Base-by-base conservation (phyloP, 2,113 vertebrate genomes). In the Ivindomyrus marchei region DNA sequence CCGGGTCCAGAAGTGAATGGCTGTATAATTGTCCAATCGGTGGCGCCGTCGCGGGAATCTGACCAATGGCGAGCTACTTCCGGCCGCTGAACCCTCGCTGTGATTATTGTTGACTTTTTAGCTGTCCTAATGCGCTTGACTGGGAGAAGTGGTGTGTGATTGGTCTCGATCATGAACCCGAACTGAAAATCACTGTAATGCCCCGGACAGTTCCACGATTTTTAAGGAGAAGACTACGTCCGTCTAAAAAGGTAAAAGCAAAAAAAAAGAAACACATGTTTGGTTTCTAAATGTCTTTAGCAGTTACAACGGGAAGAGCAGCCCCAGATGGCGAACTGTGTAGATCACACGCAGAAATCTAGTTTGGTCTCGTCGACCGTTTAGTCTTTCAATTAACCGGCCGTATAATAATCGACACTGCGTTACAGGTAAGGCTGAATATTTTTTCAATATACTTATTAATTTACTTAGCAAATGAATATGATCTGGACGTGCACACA, bases 1-100 rank as follows among this genome's bases (percentile, higher is more conserved):
- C 92, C 91, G 92, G 89, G 93, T 94, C 93, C 94, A 92, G 89
- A 39, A 88, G 19, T 90, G 90, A 95, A 83, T 92, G 94, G 91
- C 91, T 84, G 27, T 0, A 0, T 0, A 0, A 1, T 7, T 0
- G 50, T 24, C 93, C 94, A 95, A 94, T 94, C 90, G 90, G 56
- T 39, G 1, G 36, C 47, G 0, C 3, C 1, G 0, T 0, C 8
- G 13, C n/a, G 42, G 31, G 21, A 24, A 9, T 36, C 50, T 1
- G 27, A 7, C 50, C 45, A 53, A 53, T 36, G 45, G 47, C 13
- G 15, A 1, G 85, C 11, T 19, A 50, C 45, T 47, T 85, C 83
- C 45, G 42, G 83, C 15, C 42, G 21, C 45, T 70, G 39, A 80
- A 6, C 74, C 74, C 74, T 19, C 45, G 4, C 39, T 15, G n/a